These are phyloP conservation scores for Heterocephalus glaber DNA, from an alignment of 2,113 vertebrate species.

Conservation along the genomic window DNA sequence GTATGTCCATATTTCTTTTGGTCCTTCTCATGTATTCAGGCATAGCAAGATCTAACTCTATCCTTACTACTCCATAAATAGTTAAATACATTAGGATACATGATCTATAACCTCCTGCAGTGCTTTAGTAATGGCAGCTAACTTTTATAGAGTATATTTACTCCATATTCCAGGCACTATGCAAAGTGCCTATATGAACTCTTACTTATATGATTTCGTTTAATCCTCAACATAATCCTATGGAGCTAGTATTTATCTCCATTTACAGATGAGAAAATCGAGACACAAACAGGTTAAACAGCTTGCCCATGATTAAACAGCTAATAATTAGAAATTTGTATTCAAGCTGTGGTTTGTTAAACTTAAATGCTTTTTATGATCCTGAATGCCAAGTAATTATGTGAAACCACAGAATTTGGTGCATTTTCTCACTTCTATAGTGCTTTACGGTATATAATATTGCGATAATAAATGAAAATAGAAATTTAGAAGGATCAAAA, in stretches of 20 bases:
- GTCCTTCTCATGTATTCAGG: not conserved
- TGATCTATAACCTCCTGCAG: not conserved
- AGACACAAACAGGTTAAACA: conserved; percentile 11
- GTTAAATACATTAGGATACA: conserved; percentile 25
- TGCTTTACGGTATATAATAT: not conserved
- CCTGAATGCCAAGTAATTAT: not conserved
- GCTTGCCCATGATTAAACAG: not conserved
- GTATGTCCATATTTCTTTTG: not conserved
- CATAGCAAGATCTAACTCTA: conserved; percentile 17
- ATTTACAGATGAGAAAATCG: conserved; percentile 40
- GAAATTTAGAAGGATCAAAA: conserved; percentile 23
- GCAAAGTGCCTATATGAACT: not conserved
- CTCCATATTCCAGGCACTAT: not conserved
- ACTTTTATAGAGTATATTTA: not conserved
- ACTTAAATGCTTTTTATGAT: not conserved
- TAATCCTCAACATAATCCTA: not conserved
- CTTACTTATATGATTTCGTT: not conserved
- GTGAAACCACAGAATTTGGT: not conserved
- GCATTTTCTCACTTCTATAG: not conserved
- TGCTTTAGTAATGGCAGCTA: not conserved
- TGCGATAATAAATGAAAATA: conserved; percentile 4
- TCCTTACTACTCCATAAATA: rapidly evolving
- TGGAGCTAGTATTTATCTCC: not conserved
- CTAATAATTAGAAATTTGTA: not conserved
- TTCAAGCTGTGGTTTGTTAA: not conserved